These are phyloP conservation scores for Pogonus chalceus DNA, from an alignment of 1,140 invertebrate genomes.

Conservation along the genomic window DNA sequence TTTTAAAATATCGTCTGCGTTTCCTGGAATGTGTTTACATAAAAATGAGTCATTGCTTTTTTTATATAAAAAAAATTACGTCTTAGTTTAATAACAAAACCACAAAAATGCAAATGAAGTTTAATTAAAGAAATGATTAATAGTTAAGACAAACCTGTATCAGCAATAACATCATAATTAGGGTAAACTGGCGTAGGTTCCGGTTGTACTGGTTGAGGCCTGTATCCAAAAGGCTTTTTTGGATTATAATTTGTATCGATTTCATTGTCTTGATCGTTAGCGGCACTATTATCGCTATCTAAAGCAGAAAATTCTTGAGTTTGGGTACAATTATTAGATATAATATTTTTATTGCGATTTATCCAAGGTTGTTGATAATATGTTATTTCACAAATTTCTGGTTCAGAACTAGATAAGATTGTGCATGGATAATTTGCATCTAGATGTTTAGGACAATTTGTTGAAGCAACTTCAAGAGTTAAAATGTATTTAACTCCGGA, in stretches of 20 bases:
- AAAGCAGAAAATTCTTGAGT: constrained; percentile 25
- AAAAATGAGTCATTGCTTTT: too few relatives aligned
- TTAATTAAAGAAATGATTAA: too few relatives aligned
- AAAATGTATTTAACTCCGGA: constrained; percentile 30
- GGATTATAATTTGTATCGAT: constrained; percentile 16
- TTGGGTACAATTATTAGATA: constrained; percentile 31
- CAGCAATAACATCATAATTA: constrained; percentile 20
- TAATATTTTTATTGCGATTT: constrained; percentile 26
- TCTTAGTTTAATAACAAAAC: too few relatives aligned
- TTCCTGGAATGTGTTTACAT: too few relatives aligned
- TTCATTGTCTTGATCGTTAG: constrained; percentile 16
- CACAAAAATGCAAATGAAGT: too few relatives aligned
- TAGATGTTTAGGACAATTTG: constrained; percentile 20
- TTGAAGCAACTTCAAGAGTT: constrained; percentile 24
- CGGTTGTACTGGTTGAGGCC: not conserved
- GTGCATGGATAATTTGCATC: constrained; percentile 3
- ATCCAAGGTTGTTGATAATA: constrained; percentile 31
- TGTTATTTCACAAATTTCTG: constrained; percentile 25
- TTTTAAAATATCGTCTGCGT: constrained; percentile 1
- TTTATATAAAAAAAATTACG: too few relatives aligned
- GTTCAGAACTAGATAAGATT: constrained; percentile 14
- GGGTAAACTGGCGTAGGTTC: constrained; percentile 12
- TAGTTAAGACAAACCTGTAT: constrained; percentile 14
- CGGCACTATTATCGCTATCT: constrained; percentile 9
- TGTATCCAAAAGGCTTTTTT: constrained; percentile 5